Conservation (phyloP, 2,113 vertebrate species). For the Melanotaenia duboulayi region DNA sequence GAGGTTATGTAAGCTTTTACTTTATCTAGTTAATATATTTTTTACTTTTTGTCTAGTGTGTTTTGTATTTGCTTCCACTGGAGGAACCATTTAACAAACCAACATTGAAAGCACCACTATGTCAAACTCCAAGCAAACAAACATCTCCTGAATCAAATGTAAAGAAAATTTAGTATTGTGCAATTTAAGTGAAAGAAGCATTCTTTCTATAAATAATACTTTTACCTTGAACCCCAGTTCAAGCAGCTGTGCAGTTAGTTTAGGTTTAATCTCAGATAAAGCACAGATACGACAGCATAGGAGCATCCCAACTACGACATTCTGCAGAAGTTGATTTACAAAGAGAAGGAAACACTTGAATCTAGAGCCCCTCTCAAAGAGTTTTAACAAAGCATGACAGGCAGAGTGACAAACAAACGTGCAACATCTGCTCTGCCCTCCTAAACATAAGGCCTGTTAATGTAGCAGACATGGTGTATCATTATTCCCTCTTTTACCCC, state of each 20-base stretch:
- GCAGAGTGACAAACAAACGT: conserved; percentile 50
- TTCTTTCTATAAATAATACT: not conserved
- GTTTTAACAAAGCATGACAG: conserved; percentile 55
- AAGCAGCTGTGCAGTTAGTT: not conserved
- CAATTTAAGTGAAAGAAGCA: not conserved
- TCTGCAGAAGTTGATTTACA: not conserved
- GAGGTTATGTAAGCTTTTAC: no score
- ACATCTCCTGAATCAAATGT: not conserved
- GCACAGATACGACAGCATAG: not conserved
- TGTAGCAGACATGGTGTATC: conserved; percentile 50
- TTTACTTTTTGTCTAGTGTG: no score
- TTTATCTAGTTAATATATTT: no score
- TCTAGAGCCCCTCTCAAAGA: conserved; percentile 7
- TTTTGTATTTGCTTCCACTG: no score
- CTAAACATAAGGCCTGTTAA: conserved; percentile 59
- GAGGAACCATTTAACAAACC: no score
- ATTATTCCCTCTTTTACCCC: conserved; percentile 38
- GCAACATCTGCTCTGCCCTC: conserved; percentile 46
- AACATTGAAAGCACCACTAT: not conserved
- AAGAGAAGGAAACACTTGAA: conserved; percentile 6
- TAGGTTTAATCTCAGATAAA: not conserved
- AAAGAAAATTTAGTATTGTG: not conserved
- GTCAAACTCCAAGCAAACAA: not conserved
- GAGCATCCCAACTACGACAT: not conserved
- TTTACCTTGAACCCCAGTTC: not conserved